Evolutionary conservation across 2,888 invertebrate species (phyloP), one percentile per base, ranked within the genome.

Genomic region (Germaria angustata): DNA sequence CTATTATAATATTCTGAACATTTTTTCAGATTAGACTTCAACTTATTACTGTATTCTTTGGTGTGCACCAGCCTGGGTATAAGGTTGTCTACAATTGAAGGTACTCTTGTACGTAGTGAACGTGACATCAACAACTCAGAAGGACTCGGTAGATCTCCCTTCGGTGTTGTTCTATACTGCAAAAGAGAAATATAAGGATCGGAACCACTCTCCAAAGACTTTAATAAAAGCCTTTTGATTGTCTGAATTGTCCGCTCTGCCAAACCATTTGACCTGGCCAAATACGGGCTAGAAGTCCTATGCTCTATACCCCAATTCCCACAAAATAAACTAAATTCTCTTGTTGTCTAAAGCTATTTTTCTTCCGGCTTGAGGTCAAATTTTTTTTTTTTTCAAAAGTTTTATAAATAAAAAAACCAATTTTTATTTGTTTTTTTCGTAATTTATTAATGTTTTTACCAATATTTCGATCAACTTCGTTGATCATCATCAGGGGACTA

Each of bases 191-290:
- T 41, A 20, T 80, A 82, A 13, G 36, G 55, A 65, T 84, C 80
- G n/a, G 80, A 79, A 34, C 39, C 34, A 44, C 53, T 41, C 41
- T 80, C 73, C 15, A 39, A 39, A 41, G 72, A 65, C 28, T 83
- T 82, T 9, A 34, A 22, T 9, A 83, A 57, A 9, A 80, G 22
- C 59, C 59, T 80, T 63, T 83, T 80, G 24, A 84, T 61, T 5
- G 76, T 83, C 32, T 82, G 80, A 49, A 82, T 65, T 41, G 77
- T 66, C 20, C 84, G 63, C 69, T 85, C 81, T 11, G 82, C 75
- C 75, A 84, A 57, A 9, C 85, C 84, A 61, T 86, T 86, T 15
- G 85, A 84, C 57, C 84, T 77, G 8, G 77, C 75, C 13, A 84
- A 44, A 51, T 81, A 81, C 11, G 85, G 84, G 61, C 69, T 83